phyloP scores from a whole-genome alignment of 2,888 invertebrate genomes.

The Harpalus rubripes region DNA sequence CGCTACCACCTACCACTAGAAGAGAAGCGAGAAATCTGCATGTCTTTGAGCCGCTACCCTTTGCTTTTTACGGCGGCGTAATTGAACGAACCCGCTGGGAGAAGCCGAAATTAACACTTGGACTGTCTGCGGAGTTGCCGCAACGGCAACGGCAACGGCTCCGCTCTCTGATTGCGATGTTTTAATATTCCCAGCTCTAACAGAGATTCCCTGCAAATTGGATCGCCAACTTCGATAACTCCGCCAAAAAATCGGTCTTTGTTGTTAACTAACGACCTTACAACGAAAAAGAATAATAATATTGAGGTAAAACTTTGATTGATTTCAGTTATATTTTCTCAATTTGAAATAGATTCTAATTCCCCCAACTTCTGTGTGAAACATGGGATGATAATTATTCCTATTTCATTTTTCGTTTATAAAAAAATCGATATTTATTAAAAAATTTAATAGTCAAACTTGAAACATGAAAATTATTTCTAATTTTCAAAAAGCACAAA shows the following conservation, averaged over 20 bases:
- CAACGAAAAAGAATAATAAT: background rate
- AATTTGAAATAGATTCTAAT: too few species aligned
- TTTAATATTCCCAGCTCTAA: constrained; percentile 58
- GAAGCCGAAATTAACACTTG: constrained; percentile 71
- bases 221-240: constrained; percentile 44
- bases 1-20: background rate
- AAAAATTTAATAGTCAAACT: too few species aligned
- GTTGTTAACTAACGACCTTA: background rate
- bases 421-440: too few species aligned
- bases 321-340: too few species aligned
- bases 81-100: constrained; percentile 73
- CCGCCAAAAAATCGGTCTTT: constrained; percentile 14
- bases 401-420: too few species aligned
- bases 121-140: constrained; percentile 45
- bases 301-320: background rate
- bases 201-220: constrained; percentile 59
- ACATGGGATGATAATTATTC: too few species aligned
- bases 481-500: too few species aligned
- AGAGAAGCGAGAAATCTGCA: constrained; percentile 71
- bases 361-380: too few species aligned
- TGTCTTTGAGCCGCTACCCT: constrained; percentile 74
- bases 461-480: too few species aligned
- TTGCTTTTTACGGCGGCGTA: constrained; percentile 73
- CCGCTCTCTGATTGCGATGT: constrained; percentile 59
- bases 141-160: constrained; percentile 33